These are phyloP conservation scores for Rhingia campestris DNA, from an alignment of 2,888 invertebrate genomes.

Conservation along the genomic window DNA sequence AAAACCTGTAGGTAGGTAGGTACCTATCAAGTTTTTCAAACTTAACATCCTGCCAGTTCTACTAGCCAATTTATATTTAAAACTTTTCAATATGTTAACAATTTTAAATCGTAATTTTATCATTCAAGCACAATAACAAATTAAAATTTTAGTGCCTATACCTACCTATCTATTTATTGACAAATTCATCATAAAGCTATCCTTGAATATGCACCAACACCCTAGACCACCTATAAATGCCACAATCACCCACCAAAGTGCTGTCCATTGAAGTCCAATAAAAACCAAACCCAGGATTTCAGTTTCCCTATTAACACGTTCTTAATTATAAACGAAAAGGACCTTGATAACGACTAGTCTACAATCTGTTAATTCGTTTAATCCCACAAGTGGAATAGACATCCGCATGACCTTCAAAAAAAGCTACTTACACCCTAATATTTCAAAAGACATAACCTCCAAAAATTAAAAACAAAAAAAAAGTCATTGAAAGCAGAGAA, in stretches of 20 bases:
- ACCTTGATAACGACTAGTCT: conserved; percentile 45
- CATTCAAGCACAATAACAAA: no score
- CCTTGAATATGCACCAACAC: no score
- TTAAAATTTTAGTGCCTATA: no score
- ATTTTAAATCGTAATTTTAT: no score
- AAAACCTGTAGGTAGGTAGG: no score
- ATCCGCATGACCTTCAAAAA: conserved; percentile 47
- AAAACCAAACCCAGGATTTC: conserved; percentile 10
- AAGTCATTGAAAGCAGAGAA: conserved; percentile 3
- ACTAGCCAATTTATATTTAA: no score
- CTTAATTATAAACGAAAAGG: conserved; percentile 41
- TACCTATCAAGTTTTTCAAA: no score
- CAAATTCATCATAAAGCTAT: no score
- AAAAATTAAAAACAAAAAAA: conserved; percentile 9
- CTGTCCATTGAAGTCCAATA: conserved; percentile 2
- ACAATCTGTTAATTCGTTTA: conserved; percentile 17
- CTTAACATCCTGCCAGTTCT: no score
- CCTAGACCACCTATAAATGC: neutral
- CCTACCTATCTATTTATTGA: no score
- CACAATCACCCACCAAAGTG: neutral
- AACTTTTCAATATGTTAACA: no score
- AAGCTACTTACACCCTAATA: conserved; percentile 51
- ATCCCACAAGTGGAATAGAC: conserved; percentile 20
- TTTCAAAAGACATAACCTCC: conserved; percentile 3
- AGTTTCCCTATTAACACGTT: conserved; percentile 17